Evolutionary conservation across 2,113 vertebrate species (phyloP).

Genomic region (Micronycteris hirsuta): DNA sequence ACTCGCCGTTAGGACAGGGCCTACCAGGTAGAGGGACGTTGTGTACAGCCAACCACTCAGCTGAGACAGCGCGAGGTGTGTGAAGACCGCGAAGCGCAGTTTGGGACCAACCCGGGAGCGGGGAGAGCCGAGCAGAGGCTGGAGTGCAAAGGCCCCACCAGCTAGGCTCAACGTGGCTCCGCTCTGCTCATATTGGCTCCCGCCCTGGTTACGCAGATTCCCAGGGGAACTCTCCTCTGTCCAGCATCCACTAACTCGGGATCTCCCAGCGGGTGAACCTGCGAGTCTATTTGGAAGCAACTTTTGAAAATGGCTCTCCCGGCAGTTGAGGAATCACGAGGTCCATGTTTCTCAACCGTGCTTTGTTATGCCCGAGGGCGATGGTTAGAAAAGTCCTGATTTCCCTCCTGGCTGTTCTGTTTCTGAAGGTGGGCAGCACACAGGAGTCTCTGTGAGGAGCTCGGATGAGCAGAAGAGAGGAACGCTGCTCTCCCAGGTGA

Average conservation of each 20-base stretch:
- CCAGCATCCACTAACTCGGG: neutral
- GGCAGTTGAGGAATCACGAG: neutral
- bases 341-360: neutral
- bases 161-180: neutral
- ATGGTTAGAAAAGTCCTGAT: neutral
- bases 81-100: neutral
- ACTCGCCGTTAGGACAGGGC: neutral
- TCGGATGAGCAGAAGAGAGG: neutral
- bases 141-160: neutral
- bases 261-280: neutral
- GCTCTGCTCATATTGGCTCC: neutral
- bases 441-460: neutral
- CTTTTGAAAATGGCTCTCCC: neutral
- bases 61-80: neutral
- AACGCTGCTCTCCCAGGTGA: neutral
- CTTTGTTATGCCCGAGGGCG: neutral
- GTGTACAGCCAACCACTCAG: neutral
- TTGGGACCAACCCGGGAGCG: neutral
- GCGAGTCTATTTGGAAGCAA: neutral
- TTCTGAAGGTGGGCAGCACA: neutral
- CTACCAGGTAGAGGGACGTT: fast-evolving
- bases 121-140: neutral
- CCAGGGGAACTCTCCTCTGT: neutral
- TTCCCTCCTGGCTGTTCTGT: neutral
- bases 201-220: neutral